Evolutionary conservation across 2,888 invertebrate genomes (phyloP).

Genomic region (Pinctada fucata): DNA sequence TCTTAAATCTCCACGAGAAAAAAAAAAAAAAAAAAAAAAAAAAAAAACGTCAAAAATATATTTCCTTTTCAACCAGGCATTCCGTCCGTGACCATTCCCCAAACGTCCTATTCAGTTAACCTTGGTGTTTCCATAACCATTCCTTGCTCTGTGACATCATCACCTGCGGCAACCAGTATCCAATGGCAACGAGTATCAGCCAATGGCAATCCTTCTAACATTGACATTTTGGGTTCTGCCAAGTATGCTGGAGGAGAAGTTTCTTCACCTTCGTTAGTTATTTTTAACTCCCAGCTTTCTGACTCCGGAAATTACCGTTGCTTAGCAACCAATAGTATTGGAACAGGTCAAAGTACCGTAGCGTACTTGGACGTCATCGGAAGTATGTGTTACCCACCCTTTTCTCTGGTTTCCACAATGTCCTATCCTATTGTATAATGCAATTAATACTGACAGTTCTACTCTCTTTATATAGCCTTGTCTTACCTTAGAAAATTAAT

Average conservation of each 20-base stretch:
- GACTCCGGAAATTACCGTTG: slow-evolving; percentile 32
- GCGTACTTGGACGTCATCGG: slow-evolving; percentile 26
- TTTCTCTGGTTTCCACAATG: too few species aligned
- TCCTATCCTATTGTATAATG: too few species aligned
- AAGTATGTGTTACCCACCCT: slow-evolving; percentile 14
- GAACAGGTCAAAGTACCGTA: slow-evolving; percentile 23
- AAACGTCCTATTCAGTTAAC: slow-evolving; percentile 27
- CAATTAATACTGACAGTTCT: too few species aligned
- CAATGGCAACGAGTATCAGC: slow-evolving; percentile 17
- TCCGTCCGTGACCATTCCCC: slow-evolving; percentile 28
- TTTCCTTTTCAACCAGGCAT: slow-evolving; percentile 11
- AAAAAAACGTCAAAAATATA: too few species aligned
- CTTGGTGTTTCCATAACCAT: slow-evolving; percentile 25
- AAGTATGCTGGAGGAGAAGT: slow-evolving; percentile 33
- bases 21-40: not conserved
- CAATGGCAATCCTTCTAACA: not conserved
- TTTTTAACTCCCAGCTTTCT: slow-evolving; percentile 10
- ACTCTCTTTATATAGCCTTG: too few species aligned
- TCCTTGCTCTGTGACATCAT: slow-evolving; percentile 29
- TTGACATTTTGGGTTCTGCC: not conserved
- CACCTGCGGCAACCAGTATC: slow-evolving; percentile 27
- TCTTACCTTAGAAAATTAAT: too few species aligned
- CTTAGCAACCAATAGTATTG: slow-evolving; percentile 24
- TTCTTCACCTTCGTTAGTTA: slow-evolving; percentile 24
- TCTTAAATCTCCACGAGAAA: too few species aligned